Conservation (phyloP, 1,140 invertebrate species). For the Drosophila pachea region DNA sequence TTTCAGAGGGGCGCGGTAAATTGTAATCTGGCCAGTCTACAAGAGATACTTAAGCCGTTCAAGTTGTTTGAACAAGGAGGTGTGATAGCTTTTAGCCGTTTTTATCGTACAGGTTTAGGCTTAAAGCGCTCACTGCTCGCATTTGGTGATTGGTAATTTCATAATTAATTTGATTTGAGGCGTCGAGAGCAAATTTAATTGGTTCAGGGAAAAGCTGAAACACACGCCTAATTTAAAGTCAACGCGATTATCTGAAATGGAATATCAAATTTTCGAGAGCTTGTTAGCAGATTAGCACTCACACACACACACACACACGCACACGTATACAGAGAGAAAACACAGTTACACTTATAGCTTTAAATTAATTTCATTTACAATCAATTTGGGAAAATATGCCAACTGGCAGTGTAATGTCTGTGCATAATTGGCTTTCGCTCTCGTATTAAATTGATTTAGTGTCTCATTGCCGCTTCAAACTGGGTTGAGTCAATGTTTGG, state of each 20-base stretch:
- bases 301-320: neutral
- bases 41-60: too few species aligned
- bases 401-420: constrained; percentile 7
- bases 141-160: too few species aligned
- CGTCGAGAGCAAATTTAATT: too few species aligned
- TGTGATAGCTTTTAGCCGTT: too few species aligned
- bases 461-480: neutral
- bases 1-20: too few species aligned
- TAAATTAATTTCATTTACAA: constrained; percentile 27
- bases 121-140: too few species aligned
- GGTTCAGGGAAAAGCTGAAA: neutral
- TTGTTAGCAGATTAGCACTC: constrained; percentile 5
- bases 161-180: too few species aligned
- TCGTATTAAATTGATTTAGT: constrained; percentile 17
- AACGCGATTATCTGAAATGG: constrained; percentile 30
- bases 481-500: constrained; percentile 21
- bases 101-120: too few species aligned
- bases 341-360: constrained; percentile 8
- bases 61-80: too few species aligned
- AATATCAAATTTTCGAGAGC: constrained; percentile 25
- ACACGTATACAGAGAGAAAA: neutral
- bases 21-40: too few species aligned
- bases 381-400: constrained; percentile 15
- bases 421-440: constrained; percentile 28
- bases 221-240: constrained; percentile 19